Evolutionary conservation across 1,140 invertebrate species (phyloP).

Genomic region (Apolygus lucorum): DNA sequence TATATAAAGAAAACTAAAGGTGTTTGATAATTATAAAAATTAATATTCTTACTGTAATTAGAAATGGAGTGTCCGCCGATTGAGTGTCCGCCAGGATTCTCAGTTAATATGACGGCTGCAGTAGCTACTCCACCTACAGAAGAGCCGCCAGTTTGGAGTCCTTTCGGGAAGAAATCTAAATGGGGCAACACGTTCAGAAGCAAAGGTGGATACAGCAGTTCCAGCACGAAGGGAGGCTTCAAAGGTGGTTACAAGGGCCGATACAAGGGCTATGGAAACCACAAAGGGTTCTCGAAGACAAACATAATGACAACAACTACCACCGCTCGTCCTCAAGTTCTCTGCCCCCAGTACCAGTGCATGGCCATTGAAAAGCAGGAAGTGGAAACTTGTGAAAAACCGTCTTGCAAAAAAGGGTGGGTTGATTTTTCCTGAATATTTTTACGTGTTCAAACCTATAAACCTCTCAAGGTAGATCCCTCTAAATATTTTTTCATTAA

Average conservation of each 20-base stretch:
- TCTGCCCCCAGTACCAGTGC: constrained; percentile 37
- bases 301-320: not conserved
- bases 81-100: constrained; percentile 32
- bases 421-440: not conserved
- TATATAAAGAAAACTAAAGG: no score
- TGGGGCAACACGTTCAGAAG: constrained; percentile 24
- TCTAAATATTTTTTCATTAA: not conserved
- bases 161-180: constrained; percentile 29
- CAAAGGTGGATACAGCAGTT: not conserved
- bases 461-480: not conserved
- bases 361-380: constrained; percentile 14
- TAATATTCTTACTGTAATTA: no score
- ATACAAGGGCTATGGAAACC: constrained; percentile 27
- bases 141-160: constrained; percentile 24
- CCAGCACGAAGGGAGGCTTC: constrained; percentile 32
- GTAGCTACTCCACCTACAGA: not conserved
- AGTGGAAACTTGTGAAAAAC: constrained; percentile 25
- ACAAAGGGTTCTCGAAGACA: constrained; percentile 8
- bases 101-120: not conserved
- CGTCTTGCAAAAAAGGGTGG: constrained; percentile 26
- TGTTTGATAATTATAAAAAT: no score
- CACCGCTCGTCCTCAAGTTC: constrained; percentile 25
- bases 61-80: constrained; percentile 29
- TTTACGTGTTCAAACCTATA: not conserved
- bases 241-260: constrained; percentile 36